phyloP scores from a whole-genome alignment of 2,888 invertebrate species.

The Hedychridium roseum region DNA sequence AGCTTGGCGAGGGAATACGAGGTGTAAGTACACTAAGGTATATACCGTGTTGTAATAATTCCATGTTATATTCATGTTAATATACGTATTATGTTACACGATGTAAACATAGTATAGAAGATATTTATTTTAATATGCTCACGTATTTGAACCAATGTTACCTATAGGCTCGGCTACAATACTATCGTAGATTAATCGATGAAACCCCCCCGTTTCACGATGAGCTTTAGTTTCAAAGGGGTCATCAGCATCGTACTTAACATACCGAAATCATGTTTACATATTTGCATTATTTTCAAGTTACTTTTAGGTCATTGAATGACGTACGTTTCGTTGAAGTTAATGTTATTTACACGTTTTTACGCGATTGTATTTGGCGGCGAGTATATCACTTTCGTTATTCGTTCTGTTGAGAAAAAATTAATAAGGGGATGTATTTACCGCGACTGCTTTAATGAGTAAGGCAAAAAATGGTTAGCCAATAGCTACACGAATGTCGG shows the following conservation, averaged over 20 bases:
- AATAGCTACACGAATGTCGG: too few relatives aligned
- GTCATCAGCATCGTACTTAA: background rate
- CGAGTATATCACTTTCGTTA: too few relatives aligned
- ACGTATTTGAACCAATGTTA: constrained; percentile 45
- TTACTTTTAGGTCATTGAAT: too few relatives aligned
- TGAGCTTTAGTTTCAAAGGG: constrained; percentile 12
- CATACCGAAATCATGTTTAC: background rate
- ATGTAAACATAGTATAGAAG: constrained; percentile 54
- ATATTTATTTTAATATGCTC: constrained; percentile 62
- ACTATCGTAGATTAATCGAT: constrained; percentile 21
- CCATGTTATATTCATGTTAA: constrained; percentile 49
- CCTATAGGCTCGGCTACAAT: constrained; percentile 45
- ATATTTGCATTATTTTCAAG: background rate
- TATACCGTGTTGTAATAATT: constrained; percentile 38
- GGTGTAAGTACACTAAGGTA: constrained; percentile 20
- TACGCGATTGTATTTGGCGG: too few relatives aligned
- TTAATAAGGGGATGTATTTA: too few relatives aligned
- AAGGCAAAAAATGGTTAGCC: too few relatives aligned
- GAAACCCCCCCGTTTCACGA: constrained; percentile 24
- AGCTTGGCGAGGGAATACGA: constrained; percentile 2
- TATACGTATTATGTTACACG: constrained; percentile 49
- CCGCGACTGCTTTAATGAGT: too few relatives aligned
- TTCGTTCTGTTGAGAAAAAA: too few relatives aligned
- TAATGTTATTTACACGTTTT: constrained; percentile 20
- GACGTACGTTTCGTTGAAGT: too few relatives aligned